These are phyloP conservation scores for Hololepta plana DNA, from an alignment of 2,888 invertebrate species.

Conservation along the genomic window DNA sequence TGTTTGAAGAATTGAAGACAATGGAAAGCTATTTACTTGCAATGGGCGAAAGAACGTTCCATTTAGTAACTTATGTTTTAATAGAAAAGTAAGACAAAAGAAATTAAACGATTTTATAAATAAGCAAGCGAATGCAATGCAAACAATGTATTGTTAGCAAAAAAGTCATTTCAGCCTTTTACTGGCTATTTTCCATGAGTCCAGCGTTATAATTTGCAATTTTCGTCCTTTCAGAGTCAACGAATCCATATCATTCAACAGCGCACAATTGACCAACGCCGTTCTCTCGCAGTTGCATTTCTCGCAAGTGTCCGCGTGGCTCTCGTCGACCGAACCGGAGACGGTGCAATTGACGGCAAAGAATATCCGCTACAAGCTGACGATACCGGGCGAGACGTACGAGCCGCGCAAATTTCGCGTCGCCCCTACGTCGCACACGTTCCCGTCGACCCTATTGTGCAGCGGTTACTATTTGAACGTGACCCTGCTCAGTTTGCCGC, in stretches of 20 bases:
- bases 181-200: constrained; percentile 2
- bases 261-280: constrained; percentile 73
- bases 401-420: constrained; percentile 35
- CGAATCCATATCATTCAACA: constrained; percentile 30
- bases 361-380: constrained; percentile 48
- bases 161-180: background rate
- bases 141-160: no score
- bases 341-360: constrained; percentile 7
- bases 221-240: constrained; percentile 29
- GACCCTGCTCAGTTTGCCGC: constrained; percentile 49
- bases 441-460: constrained; percentile 51
- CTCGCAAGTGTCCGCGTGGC: constrained; percentile 92
- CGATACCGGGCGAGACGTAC: constrained; percentile 44
- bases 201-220: constrained; percentile 5
- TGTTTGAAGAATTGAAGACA: no score
- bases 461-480: constrained; percentile 42
- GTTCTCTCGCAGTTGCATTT: constrained; percentile 90
- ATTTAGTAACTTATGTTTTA: no score
- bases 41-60: no score
- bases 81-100: no score
- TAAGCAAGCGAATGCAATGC: no score
- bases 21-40: no score
- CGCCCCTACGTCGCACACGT: constrained; percentile 46
- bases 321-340: constrained; percentile 28
- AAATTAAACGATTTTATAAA: no score